Conservation (phyloP, 1,140 invertebrate species). For the Glomeris maerens region DNA sequence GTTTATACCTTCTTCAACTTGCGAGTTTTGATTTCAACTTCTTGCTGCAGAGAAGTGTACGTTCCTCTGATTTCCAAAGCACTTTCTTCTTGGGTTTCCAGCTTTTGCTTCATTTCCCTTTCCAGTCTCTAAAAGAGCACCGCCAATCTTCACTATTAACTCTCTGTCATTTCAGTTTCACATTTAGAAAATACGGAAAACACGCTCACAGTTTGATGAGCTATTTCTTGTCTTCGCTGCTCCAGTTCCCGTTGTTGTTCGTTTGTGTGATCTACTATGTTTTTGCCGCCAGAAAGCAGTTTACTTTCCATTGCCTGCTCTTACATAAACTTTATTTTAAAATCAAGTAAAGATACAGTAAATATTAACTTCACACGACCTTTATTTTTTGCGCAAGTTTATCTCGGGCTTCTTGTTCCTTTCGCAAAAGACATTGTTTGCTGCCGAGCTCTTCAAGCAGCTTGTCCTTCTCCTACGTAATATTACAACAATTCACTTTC, state of each 20-base stretch:
- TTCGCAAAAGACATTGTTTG: conserved; percentile 39
- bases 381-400: conserved; percentile 39
- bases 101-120: conserved; percentile 68
- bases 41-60: conserved; percentile 72
- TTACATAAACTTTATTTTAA: conserved; percentile 10
- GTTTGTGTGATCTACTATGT: conserved; percentile 79
- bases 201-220: conserved; percentile 55
- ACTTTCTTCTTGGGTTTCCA: conserved; percentile 76
- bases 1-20: conserved; percentile 49
- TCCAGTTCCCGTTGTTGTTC: conserved; percentile 73
- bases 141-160: no score
- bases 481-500: conserved; percentile 6
- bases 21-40: conserved; percentile 82
- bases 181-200: neutral
- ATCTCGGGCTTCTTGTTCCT: conserved; percentile 40
- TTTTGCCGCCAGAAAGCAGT: conserved; percentile 65
- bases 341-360: conserved; percentile 2
- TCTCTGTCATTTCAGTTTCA: no score
- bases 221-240: conserved; percentile 59
- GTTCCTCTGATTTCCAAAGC: conserved; percentile 69
- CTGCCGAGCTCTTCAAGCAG: conserved; percentile 41
- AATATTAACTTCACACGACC: conserved; percentile 8
- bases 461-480: conserved; percentile 36
- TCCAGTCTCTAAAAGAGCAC: conserved; percentile 37
- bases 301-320: conserved; percentile 65